Evolutionary conservation across 2,113 vertebrate genomes (phyloP), one percentile per base, ranked within the genome.

Genomic region (Myiopsitta monachus): DNA sequence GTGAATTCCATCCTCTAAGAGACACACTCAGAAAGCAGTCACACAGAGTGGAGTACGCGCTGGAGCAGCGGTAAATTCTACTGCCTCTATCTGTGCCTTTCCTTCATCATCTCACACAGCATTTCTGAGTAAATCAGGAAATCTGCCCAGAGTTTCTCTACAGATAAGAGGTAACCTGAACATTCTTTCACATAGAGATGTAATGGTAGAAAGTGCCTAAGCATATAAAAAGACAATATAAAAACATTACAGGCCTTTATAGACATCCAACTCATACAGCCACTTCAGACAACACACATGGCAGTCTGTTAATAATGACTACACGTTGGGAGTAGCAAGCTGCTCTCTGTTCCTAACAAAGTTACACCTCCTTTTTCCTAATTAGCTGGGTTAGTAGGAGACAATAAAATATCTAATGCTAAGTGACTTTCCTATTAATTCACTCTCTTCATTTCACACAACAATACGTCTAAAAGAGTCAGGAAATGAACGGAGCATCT

Each of bases 241-340:
- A 81, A 79, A 66, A 31, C 23, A 11, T 76, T 19, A 36, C 14
- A 63, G 62, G 10, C 27, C 78, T 83, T 47, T 52, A 39, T 4
- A 74, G 55, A 46, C 17, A 68, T 22, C 18, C 36, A 47, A 44
- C n/a, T 91, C 61, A 74, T 19, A 24, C 1, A 1, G 46, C 17
- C 49, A 39, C 22, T 51, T 68, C 47, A 72, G 55, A 31, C 46
- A 38, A 14, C 49, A 55, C 0, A 0, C 9, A 28, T 5, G 10
- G 62, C 78, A 68, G 39, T 18, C 31, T 63, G 13, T n/a, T 21
- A 46, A 51, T 2, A 55, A 36, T 38, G 39, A 22, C 72, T 14
- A 33, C 7, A 16, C 17, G 86, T 54, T 61, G 36, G 26, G 33
- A 64, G 39, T 6, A 76, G 47, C 10, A 47, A 79, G 15, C 26